Base-by-base conservation (phyloP, 1,140 invertebrate genomes). In the Drosophila ercepeae region DNA sequence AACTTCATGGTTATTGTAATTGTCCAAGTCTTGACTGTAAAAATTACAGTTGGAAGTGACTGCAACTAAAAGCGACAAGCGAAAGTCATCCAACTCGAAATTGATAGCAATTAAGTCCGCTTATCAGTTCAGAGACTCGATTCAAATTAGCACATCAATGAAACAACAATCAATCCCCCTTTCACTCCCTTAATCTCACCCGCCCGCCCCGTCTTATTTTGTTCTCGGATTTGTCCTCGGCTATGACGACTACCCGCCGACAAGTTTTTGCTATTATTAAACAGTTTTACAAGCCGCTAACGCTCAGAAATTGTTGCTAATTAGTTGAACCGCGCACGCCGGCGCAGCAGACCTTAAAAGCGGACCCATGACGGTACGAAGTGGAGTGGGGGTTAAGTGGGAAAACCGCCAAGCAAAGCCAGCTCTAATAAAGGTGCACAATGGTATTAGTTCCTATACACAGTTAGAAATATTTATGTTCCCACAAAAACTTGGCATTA, bases 281-380 rank as follows among this genome's bases (percentile, higher is more conserved):
- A 88, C 73, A 74, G 68, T 78, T 88, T 88, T 88, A 88, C 77
- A 88, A 88, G 82, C 82, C 77, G 82, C 82, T 88, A 88, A 88
- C 81, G 76, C 41, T 84, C 81, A 64, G 70, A 88, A 88, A 88
- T 88, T 88, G 82, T 60, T 88, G 82, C 82, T 88, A 88, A 88
- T 88, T 88, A 88, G 77, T 55, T 60, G 73, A 82, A 75, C 57
- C 69, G 70, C 81, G 81, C 81, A 79, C 81, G 81, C 81, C 81
- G 81, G 81, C 81, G 81, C 81, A 84, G 14, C 75, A 75, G 76
- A 84, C 81, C 81, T 84, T 84, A 84, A 81, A 84, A 79, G 58
- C 75, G 75, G 52, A 75, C 60, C 51, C 39, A n/a, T 16, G 8
- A 1, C 2, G 48, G 46, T 7, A 7, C 3, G 3, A 1, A 16